Base-by-base conservation (phyloP, 2,888 invertebrate genomes). In the Papilio protenor region DNA sequence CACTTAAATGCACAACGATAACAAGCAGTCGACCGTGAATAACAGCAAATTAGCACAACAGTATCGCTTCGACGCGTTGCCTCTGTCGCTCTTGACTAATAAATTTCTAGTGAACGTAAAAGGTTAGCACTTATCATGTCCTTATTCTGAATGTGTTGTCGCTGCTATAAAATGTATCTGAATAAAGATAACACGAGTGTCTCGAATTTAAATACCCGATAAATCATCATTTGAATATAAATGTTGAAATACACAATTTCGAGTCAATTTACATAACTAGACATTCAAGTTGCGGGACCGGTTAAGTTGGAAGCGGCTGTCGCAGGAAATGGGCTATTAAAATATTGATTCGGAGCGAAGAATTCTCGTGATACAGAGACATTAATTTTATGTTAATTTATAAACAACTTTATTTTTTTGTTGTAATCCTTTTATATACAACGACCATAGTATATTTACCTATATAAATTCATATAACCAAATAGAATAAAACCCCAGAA, bases 21-120 rank as follows among this genome's bases (percentile, higher is more conserved):
- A 84, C 81, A 87, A 84, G 83, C 81, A 82, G 84, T 77, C 82
- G 85, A 80, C 84, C 85, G 82, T 86, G 85, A 86, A 85, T 83
- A 84, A 80, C 81, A 84, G 83, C 84, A 85, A 86, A 85, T 84
- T 83, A 82, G 81, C 83, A 81, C 83, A 81, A 76, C 76, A 61
- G 49, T 78, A 76, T 79, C 66, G 52, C 18, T 71, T 75, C 21
- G 21, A 21, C 33, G 70, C 49, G 57, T 23, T 69, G 21, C 76
- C 82, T 79, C 52, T 79, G 73, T 52, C 59, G 69, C 52, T 64
- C 75, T 73, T 75, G 49, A 45, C 69, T 49, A 77, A 78, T 77
- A 77, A 73, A 79, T 79, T 81, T 78, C 77, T 74, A 73, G 45
- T 69, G 45, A 76, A 76, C 66, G 59, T 40, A 70, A 73, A 77